Evolutionary conservation across 1,140 invertebrate genomes (phyloP), one percentile per base, ranked within the genome.

Genomic region (Hypsibius dujardini): DNA sequence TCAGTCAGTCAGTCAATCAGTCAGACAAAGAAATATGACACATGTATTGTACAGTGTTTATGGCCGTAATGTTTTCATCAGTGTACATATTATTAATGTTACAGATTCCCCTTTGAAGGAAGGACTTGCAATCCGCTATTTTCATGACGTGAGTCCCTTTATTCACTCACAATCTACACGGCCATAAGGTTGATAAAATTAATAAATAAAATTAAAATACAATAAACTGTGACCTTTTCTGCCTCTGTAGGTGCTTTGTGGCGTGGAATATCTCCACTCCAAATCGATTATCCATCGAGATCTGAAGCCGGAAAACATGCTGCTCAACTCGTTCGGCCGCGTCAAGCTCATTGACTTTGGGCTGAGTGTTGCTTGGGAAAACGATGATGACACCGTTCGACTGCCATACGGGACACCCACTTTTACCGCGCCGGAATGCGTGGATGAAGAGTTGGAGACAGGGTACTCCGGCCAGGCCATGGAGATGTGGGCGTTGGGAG

Each of bases 281-380:
- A 93, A 98, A 80, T 88, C 91, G 50, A 96, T 98, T 74, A 92
- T 96, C 47, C 94, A 97, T 80, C 85, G 93, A 67, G 92, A 96
- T 80, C 88, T 96, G 76, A 98, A 97, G 77, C 93, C 94, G 1
- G 92, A 91, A 50, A 98, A 98, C 82, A 81, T 98, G 45, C 84
- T 98, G 45, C 84, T 96, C n/a, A 90, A 86, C 70, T 89, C 91
- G 76, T 84, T 86, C 74, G 91, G 88, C 7, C 7, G 50, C 7
- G 50, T 56, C 7, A 56, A 56, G 50, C n/a, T 56, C 7, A 56
- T 56, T n/a, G 50, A 56, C n/a, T 56, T 56, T 56, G 50, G 50
- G n/a, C n/a, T 56, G 50, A 56, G 50, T 56, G 7, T 56, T n/a
- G n/a, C n/a, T n/a, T n/a, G n/a, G 7, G 50, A 56, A n/a, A n/a